phyloP scores from a whole-genome alignment of 2,888 invertebrate genomes.

The Orchestes rusci region DNA sequence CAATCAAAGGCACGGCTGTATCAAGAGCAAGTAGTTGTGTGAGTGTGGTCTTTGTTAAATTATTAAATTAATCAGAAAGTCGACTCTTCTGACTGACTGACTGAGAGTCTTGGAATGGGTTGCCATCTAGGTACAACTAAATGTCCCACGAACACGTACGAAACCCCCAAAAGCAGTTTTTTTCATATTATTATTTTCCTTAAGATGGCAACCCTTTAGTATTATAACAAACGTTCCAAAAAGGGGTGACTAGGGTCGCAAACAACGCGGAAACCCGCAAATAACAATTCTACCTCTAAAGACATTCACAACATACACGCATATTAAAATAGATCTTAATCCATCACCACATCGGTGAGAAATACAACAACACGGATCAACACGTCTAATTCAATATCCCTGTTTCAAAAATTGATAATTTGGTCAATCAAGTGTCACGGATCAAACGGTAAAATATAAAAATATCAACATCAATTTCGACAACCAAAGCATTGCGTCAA shows the following conservation, averaged over 20 bases:
- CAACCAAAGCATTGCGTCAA: constrained; percentile 38
- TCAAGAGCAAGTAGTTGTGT: no score
- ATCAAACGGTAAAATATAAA: constrained; percentile 35
- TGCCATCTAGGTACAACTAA: no score
- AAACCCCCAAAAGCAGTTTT: no score
- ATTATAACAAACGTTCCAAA: no score
- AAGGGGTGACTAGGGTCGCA: constrained; percentile 46
- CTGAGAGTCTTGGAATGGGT: no score
- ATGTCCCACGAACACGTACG: no score
- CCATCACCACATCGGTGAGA: constrained; percentile 38
- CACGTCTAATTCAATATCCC: constrained; percentile 40
- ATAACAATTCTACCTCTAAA: constrained; percentile 44
- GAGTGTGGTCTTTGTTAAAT: no score
- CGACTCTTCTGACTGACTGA: no score
- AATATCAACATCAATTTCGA: constrained; percentile 42
- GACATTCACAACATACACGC: constrained; percentile 46
- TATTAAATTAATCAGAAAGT: no score
- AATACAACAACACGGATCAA: constrained; percentile 42
- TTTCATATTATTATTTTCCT: no score
- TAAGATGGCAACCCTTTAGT: no score
- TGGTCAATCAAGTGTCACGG: constrained; percentile 38
- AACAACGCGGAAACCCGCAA: constrained; percentile 44
- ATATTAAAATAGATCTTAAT: constrained; percentile 45
- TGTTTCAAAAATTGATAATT: constrained; percentile 40
- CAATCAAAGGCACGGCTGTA: no score